Percentiles rank a stretch among this genome's conserved stretches.
Evolutionary conservation across 2,888 invertebrate genomes (phyloP).

Genomic region (Synergus itoensis): DNA sequence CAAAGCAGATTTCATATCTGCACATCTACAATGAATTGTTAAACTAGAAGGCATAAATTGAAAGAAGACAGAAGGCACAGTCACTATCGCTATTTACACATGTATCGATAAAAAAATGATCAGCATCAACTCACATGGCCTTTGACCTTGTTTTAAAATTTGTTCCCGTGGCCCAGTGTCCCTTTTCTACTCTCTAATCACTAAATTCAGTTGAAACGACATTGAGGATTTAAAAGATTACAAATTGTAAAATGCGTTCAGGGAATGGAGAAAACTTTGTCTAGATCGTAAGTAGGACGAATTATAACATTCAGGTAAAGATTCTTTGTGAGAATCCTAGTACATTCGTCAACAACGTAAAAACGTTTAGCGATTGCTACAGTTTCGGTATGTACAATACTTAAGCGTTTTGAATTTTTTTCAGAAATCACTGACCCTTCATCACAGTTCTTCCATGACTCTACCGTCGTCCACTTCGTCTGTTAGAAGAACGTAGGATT

Average conservation of each 20-base stretch:
- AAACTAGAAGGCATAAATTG: not conserved
- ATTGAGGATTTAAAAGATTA: not conserved
- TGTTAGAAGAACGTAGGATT: constrained; percentile 80
- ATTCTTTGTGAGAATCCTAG: not conserved
- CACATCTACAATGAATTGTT: not conserved
- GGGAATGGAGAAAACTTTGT: constrained; percentile 1
- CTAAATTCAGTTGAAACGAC: not conserved
- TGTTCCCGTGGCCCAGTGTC: not conserved
- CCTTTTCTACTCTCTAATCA: constrained; percentile 8
- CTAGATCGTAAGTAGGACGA: not conserved
- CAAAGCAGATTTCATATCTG: constrained; percentile 33
- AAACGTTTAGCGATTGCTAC: not conserved
- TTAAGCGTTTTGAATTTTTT: not conserved
- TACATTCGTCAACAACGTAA: not conserved
- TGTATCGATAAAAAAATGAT: not conserved
- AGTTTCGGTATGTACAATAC: constrained; percentile 1
- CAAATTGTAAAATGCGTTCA: not conserved
- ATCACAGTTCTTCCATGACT: constrained; percentile 16
- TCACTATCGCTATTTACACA: not conserved
- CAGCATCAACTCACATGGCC: constrained; percentile 4
- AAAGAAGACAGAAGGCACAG: not conserved
- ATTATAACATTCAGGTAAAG: not conserved
- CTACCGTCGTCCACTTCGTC: constrained; percentile 60
- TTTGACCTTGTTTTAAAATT: not conserved
- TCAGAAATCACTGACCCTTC: constrained; percentile 44